phyloP scores from a whole-genome alignment of 2,113 vertebrate genomes.

The Ammodytes dubius region DNA sequence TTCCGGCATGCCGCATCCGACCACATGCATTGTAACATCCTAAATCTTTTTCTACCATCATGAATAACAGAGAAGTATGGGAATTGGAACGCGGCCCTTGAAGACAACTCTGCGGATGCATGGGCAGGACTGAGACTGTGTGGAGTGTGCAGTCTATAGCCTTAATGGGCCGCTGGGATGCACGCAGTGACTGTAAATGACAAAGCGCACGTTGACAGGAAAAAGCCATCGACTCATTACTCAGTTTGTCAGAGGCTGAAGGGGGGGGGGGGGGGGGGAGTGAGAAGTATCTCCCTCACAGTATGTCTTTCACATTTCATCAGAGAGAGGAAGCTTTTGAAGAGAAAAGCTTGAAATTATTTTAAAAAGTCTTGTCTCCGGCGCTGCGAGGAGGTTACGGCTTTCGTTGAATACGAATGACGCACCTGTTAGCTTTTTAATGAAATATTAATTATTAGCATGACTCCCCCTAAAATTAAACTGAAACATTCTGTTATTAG shows the following conservation, averaged over 20 bases:
- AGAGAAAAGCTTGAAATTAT: constrained; percentile 1
- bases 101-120: constrained; percentile 40
- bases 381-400: background rate
- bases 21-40: too few species aligned
- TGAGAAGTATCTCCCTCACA: constrained; percentile 6
- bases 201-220: constrained; percentile 50
- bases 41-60: too few species aligned
- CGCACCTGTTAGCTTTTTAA: constrained; percentile 37
- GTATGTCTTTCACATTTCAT: constrained; percentile 40
- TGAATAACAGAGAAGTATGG: too few species aligned
- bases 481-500: constrained; percentile 6
- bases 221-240: constrained; percentile 51
- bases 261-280: background rate
- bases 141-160: constrained; percentile 47
- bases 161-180: constrained; percentile 51
- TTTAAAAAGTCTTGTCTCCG: background rate
- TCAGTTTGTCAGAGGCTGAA: constrained; percentile 20
- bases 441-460: constrained; percentile 27
- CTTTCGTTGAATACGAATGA: constrained; percentile 9
- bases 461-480: constrained; percentile 16
- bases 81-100: constrained; percentile 25
- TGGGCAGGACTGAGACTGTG: constrained; percentile 36
- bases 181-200: constrained; percentile 53
- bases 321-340: constrained; percentile 27
- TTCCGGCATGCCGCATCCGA: too few species aligned